A percentile compares a stretch with the other conserved stretches of the same genome.
phyloP scores from a whole-genome alignment of 2,888 invertebrate genomes.

The Eupithecia inturbata region DNA sequence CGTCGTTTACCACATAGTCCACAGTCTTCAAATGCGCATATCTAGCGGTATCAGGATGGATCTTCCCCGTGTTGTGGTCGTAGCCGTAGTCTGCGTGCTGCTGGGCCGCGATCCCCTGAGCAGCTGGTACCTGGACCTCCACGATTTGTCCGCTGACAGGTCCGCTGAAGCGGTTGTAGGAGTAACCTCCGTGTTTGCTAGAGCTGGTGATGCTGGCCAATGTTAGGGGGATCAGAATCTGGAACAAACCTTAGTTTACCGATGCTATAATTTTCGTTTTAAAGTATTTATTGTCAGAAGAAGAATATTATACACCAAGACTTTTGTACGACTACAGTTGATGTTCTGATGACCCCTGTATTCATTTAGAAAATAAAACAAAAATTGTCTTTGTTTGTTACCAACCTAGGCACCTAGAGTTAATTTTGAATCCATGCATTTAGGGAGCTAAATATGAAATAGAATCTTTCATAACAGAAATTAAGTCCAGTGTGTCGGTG shows the following conservation, averaged over 20 bases:
- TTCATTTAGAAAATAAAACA: too few species aligned
- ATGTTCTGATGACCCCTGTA: too few species aligned
- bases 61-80: slow-evolving; percentile 75
- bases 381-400: too few species aligned
- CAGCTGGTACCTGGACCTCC: slow-evolving; percentile 82
- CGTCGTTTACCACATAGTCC: slow-evolving; percentile 85
- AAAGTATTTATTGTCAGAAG: too few species aligned
- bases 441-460: too few species aligned
- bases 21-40: slow-evolving; percentile 83
- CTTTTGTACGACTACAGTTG: too few species aligned
- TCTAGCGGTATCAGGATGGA: slow-evolving; percentile 77
- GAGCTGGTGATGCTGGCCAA: slow-evolving; percentile 57
- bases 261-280: too few species aligned
- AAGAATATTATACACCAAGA: too few species aligned
- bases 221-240: slow-evolving; percentile 63
- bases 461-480: neutral
- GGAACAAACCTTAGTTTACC: slow-evolving; percentile 42
- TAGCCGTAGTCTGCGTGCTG: slow-evolving; percentile 81
- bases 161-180: slow-evolving; percentile 89
- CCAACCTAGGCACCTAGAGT: too few species aligned
- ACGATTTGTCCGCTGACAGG: slow-evolving; percentile 88
- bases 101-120: slow-evolving; percentile 70
- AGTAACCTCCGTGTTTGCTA: slow-evolving; percentile 84
- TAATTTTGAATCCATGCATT: neutral
- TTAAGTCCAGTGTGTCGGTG: neutral